phyloP scores from a whole-genome alignment of 2,888 invertebrate genomes.

The Tenodera sinensis region DNA sequence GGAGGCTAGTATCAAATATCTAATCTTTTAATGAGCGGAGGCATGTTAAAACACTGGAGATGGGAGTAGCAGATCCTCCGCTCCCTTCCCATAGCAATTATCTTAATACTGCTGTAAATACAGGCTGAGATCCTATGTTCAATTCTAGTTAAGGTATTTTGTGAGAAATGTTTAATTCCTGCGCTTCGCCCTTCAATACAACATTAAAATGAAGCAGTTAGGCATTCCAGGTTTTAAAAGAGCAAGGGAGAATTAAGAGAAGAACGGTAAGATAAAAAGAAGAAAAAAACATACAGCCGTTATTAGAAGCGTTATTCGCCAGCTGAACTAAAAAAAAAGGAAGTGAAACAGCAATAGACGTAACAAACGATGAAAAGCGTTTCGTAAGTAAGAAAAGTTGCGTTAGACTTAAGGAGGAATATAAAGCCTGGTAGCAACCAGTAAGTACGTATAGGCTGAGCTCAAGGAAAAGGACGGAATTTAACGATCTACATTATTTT shows the following conservation, averaged over 20 bases:
- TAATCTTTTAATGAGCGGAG: slow-evolving; percentile 29
- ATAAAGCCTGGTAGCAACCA: slow-evolving; percentile 2
- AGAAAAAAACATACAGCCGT: not conserved
- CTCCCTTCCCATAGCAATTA: slow-evolving; percentile 11
- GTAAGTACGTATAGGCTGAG: not conserved
- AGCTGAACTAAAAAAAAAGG: not conserved
- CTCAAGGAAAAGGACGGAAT: slow-evolving; percentile 19
- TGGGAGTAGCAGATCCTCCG: not conserved
- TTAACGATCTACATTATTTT: slow-evolving; percentile 27
- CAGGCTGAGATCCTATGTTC: slow-evolving; percentile 4
- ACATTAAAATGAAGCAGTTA: slow-evolving; percentile 13
- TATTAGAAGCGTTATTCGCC: not conserved
- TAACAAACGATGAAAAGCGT: not conserved
- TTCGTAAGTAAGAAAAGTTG: not conserved
- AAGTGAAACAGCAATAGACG: not conserved
- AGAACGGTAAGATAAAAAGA: not conserved
- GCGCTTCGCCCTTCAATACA: not conserved
- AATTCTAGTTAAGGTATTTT: slow-evolving; percentile 15
- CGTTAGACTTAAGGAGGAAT: not conserved
- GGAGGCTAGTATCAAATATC: slow-evolving; percentile 25
- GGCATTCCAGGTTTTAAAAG: not conserved
- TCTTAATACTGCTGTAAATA: slow-evolving; percentile 23
- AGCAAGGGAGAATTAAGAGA: not conserved
- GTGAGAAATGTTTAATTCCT: slow-evolving; percentile 8
- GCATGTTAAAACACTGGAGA: slow-evolving; percentile 13